phyloP scores from a whole-genome alignment of 2,888 invertebrate species.

The Melipona beecheii region DNA sequence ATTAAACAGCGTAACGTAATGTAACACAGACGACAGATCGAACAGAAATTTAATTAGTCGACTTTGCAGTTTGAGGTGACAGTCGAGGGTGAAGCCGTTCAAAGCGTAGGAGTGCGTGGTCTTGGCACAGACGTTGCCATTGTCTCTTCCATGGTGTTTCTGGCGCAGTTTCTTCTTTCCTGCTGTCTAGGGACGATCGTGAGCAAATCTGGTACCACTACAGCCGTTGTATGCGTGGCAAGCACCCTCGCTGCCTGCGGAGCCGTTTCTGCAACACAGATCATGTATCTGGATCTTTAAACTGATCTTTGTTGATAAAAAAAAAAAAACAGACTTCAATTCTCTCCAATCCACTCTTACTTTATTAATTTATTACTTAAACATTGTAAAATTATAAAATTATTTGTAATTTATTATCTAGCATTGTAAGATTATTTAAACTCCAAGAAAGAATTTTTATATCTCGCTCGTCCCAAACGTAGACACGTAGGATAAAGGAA shows the following conservation, averaged over 20 bases:
- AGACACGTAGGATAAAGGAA: neutral
- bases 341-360: too few relatives aligned
- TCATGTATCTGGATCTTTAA: conserved; percentile 95
- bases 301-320: neutral
- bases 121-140: conserved; percentile 97
- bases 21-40: neutral
- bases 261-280: conserved; percentile 93
- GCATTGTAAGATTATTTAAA: too few relatives aligned
- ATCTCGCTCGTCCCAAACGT: neutral
- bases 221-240: conserved; percentile 94
- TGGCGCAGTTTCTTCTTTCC: conserved; percentile 96
- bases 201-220: conserved; percentile 91
- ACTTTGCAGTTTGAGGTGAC: conserved; percentile 87
- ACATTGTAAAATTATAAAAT: too few relatives aligned
- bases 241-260: conserved; percentile 94
- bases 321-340: neutral
- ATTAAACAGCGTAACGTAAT: neutral
- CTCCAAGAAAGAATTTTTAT: neutral
- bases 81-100: conserved; percentile 85
- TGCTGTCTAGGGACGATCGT: conserved; percentile 94
- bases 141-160: conserved; percentile 97
- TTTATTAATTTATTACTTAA: neutral
- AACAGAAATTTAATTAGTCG: conserved; percentile 43
- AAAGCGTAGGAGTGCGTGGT: conserved; percentile 90
- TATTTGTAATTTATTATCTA: too few relatives aligned